Evolutionary conservation across 1,140 invertebrate species (phyloP).

Genomic region (Catajapyx aquilonaris): DNA sequence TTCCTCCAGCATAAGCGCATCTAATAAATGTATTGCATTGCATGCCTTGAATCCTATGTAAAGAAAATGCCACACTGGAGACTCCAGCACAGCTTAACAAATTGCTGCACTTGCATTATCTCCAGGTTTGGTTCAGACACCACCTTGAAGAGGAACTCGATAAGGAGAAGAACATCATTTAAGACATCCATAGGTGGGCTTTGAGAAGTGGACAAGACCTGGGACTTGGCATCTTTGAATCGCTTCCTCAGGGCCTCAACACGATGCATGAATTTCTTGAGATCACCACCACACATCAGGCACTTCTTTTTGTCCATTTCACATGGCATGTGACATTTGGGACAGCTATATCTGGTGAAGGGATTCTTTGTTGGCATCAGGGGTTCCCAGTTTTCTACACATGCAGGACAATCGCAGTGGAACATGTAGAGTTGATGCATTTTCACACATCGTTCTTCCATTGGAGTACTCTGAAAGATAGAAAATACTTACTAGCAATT

Average conservation of each 20-base stretch:
- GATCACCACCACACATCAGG: background rate
- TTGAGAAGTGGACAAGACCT: background rate
- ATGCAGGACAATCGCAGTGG: conserved; percentile 29
- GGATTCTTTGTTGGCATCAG: conserved; percentile 8
- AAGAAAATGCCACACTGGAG: too few relatives aligned
- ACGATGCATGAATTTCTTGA: background rate
- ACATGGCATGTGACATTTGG: background rate
- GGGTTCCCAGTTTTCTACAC: conserved; percentile 26
- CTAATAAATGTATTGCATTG: too few relatives aligned
- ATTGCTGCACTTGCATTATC: conserved; percentile 1
- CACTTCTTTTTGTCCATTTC: background rate
- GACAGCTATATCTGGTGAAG: background rate
- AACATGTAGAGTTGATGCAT: conserved; percentile 33
- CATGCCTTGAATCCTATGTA: too few relatives aligned
- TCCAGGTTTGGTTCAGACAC: conserved; percentile 2
- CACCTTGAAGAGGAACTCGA: background rate
- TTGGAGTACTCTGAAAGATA: conserved; percentile 18
- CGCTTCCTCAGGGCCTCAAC: background rate
- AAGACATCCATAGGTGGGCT: background rate
- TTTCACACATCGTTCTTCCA: conserved; percentile 19
- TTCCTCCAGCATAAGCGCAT: too few relatives aligned
- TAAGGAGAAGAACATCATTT: background rate
- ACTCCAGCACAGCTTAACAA: conserved; percentile 3
- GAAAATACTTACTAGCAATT: too few relatives aligned
- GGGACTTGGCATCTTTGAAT: background rate